Percentiles rank a stretch among this genome's conserved stretches.
Conservation (phyloP, 2,888 invertebrate genomes). For the Leptinotarsa juncta region DNA sequence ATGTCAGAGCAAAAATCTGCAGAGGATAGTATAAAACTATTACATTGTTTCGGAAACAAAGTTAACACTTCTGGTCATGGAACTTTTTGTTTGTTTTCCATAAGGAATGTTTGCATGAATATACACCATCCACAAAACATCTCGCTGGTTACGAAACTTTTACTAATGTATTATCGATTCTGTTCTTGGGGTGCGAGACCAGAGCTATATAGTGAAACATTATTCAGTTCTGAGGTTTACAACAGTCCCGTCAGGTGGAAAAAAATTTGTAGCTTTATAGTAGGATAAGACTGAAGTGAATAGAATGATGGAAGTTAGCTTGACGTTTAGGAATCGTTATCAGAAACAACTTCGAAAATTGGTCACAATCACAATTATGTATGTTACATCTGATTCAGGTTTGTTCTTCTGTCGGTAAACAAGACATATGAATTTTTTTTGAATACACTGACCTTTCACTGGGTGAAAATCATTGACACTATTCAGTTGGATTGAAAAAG, state of each 20-base stretch:
- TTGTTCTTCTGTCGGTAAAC: too few species aligned
- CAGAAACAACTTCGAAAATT: not conserved
- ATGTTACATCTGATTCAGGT: too few species aligned
- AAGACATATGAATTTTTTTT: too few species aligned
- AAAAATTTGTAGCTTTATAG: not conserved
- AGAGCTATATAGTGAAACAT: not conserved
- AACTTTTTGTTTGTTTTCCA: constrained; percentile 1
- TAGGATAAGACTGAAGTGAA: not conserved
- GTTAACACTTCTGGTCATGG: not conserved
- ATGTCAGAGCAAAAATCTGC: constrained; percentile 10
- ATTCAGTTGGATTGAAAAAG: too few species aligned
- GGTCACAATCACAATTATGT: too few species aligned
- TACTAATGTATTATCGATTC: constrained; percentile 8
- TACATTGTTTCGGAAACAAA: constrained; percentile 15
- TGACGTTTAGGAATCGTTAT: not conserved
- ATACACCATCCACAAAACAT: constrained; percentile 2
- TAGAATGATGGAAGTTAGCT: too few species aligned
- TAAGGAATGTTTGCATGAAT: constrained; percentile 3
- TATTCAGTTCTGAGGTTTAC: not conserved
- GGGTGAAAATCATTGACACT: too few species aligned
- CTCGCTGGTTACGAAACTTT: not conserved
- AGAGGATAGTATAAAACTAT: constrained; percentile 20
- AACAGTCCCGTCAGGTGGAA: not conserved
- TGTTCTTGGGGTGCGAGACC: not conserved
- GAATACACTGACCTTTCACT: too few species aligned